Percentiles rank a stretch among this genome's conserved stretches.
phyloP scores from a whole-genome alignment of 2,888 invertebrate species.

The Apamea epomidion region DNA sequence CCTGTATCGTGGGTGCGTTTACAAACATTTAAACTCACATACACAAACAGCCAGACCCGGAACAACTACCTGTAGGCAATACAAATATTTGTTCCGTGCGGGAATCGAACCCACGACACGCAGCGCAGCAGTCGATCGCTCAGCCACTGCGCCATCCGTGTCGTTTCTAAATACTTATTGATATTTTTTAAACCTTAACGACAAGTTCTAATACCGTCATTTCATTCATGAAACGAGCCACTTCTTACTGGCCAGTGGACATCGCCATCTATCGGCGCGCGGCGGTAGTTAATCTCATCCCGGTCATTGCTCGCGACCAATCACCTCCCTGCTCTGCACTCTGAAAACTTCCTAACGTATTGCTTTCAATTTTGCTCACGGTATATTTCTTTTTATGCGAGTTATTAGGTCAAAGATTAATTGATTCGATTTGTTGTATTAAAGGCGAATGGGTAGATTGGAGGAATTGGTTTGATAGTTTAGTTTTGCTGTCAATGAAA shows the following conservation, averaged over 20 bases:
- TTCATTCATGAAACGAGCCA: slow-evolving; percentile 45
- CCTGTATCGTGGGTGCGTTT: no score
- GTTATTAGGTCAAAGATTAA: slow-evolving; percentile 39
- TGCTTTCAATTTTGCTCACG: slow-evolving; percentile 65
- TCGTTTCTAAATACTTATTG: background rate
- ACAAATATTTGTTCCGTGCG: no score
- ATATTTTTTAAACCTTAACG: background rate
- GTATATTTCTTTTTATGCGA: slow-evolving; percentile 54
- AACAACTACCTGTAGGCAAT: no score
- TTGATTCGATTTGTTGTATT: slow-evolving; percentile 30
- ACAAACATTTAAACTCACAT: no score
- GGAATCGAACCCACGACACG: no score
- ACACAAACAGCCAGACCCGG: no score
- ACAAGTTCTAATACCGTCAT: slow-evolving; percentile 31
- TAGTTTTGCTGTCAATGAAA: background rate
- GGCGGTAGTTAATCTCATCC: slow-evolving; percentile 65
- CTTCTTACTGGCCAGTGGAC: slow-evolving; percentile 50
- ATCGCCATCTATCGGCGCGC: slow-evolving; percentile 60
- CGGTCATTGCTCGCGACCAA: slow-evolving; percentile 68
- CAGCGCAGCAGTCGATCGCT: no score
- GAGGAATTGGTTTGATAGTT: background rate
- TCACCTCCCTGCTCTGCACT: slow-evolving; percentile 60
- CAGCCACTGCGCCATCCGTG: no score
- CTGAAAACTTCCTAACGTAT: slow-evolving; percentile 65
- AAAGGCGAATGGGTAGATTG: slow-evolving; percentile 14